Evolutionary conservation across 2,113 vertebrate genomes (phyloP), one percentile per base, ranked within the genome.

Genomic region (Rhinoderma darwinii): DNA sequence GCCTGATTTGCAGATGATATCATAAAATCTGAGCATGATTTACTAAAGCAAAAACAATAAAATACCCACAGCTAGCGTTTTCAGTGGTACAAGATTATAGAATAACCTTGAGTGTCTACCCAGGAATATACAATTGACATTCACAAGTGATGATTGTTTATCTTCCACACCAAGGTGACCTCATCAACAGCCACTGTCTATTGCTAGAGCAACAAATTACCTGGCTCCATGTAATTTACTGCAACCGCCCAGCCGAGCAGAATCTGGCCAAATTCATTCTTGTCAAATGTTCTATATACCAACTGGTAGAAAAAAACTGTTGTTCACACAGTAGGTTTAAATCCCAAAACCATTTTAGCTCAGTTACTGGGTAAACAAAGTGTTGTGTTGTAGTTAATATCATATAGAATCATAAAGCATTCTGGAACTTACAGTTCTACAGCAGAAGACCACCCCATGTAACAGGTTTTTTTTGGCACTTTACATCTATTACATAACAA

Each of bases 71-170:
- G 20, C 18, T 41, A 41, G 14, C 18, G 41, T 25, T 72, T 25
- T 41, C 20, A 68, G 35, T 9, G 35, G 39, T 15, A 68, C 5
- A 18, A 6, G 18, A 22, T 72, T 11, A 41, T 25, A 41, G 68
- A 72, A 72, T 72, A 72, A 41, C 68, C 68, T 41, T 72, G 68
- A 72, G 68, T 2, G 37, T 25, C 68, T 72, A 39, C 25, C 37
- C 18, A 72, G 37, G 68, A 72, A 72, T 72, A 25, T 72, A 72
- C 68, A 41, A 70, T 70, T 70, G 66, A 70, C 66, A 61, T 61
- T 61, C 59, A 72, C 68, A 72, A 72, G 68, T 41, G 18, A 25
- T 22, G 68, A 72, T 72, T 72, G 68, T 72, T 72, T 72, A 72
- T 72, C 68, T 39, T 9, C 37, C 35, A 35, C 37, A 72, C 35